These are phyloP conservation scores for Oncorhynchus nerka DNA, from an alignment of 2,113 vertebrate genomes.

Conservation along the genomic window DNA sequence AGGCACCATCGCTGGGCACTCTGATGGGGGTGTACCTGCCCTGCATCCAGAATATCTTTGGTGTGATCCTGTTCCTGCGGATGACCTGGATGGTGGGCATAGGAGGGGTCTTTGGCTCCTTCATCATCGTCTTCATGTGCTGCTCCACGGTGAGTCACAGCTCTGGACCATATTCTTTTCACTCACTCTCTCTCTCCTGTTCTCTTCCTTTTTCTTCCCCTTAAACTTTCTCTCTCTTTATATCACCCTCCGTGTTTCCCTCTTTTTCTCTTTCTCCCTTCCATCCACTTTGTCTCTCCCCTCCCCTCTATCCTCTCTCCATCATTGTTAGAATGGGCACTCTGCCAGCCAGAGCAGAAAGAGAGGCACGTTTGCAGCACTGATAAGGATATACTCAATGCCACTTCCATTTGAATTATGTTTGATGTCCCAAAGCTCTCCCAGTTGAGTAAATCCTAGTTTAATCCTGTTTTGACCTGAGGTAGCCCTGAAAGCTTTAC, in stretches of 20 bases:
- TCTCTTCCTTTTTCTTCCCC: background rate
- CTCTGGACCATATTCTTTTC: background rate
- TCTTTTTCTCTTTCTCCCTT: background rate
- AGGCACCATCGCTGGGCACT: conserved; percentile 95
- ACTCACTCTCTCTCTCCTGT: background rate
- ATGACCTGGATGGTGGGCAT: conserved; percentile 98
- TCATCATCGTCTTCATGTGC: conserved; percentile 95
- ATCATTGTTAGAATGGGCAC: background rate
- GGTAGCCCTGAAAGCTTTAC: background rate
- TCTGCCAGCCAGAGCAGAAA: background rate
- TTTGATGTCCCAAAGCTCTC: conserved; percentile 28
- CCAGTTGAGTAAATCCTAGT: conserved; percentile 19
- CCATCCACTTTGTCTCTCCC: background rate
- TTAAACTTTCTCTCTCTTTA: background rate
- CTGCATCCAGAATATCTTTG: conserved; percentile 97
- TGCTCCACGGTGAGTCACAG: conserved; percentile 89
- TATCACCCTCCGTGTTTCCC: background rate
- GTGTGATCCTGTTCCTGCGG: conserved; percentile 95
- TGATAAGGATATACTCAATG: background rate
- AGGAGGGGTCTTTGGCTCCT: conserved; percentile 89
- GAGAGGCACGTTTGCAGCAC: background rate
- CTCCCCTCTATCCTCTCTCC: no score
- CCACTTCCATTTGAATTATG: conserved; percentile 17
- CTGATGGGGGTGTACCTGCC: conserved; percentile 98
- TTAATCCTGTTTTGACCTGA: conserved; percentile 11